Evolutionary conservation across 2,888 invertebrate genomes (phyloP), one percentile per base, ranked within the genome.

Genomic region (Chouioia cunea): DNA sequence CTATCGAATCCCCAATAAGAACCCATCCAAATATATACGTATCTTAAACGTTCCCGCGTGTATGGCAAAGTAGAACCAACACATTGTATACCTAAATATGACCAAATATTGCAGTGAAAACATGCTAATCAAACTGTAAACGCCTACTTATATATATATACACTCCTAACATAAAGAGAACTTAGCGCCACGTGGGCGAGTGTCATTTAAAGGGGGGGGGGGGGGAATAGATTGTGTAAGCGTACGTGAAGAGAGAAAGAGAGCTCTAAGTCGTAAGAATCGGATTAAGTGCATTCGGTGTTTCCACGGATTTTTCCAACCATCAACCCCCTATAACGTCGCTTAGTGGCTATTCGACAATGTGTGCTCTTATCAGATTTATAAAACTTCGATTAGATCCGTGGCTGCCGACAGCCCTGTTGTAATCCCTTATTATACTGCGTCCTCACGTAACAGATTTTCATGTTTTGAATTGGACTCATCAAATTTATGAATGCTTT

Each of bases 341-440:
- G 6, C n/a, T n/a, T 15, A 36, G n/a, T 6, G 18, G 53, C 16
- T 50, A n/a, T 18, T 53, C 48, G 53, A 53, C 47, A 46, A 59
- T 70, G 57, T 8, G 43, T 46, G 54, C 60, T 36, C 46, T 71
- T 71, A 71, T 71, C 71, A 66, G 71, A 66, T 71, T 50, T 18
- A 23, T 6, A 1, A 2, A 12, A 36, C 52, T 4, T 6, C 27
- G 65, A 62, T 70, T 50, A 46, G 65, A 65, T 60, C 57, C 20
- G 53, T 63, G 10, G 4, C 27, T 14, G 2, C 56, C 48, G 47
- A 20, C 46, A 43, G 36, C 46, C 18, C 22, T 18, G 15, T n/a
- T 12, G 27, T 57, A 70, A 65, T 62, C 65, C 52, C 47, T 52
- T n/a, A 23, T 48, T 44, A 60, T 47, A 18, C 52, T 36, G 50